Evolutionary conservation across 2,888 invertebrate species (phyloP), one percentile per base, ranked within the genome.

Genomic region (Dryococelus australis): DNA sequence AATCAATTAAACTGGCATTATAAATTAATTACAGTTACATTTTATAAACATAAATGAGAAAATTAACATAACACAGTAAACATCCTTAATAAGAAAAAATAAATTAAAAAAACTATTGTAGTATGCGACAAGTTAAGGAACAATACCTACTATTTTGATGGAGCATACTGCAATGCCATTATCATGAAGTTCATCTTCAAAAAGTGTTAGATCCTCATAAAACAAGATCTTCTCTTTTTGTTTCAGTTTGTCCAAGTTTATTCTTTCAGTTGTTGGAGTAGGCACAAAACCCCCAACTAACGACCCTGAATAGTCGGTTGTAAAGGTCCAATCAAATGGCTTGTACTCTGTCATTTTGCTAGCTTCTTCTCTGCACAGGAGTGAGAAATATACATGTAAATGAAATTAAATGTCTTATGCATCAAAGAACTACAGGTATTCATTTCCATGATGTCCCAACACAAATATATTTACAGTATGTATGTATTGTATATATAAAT

Each of bases 171-270:
- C 97, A 87, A 97, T 96, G 26, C 99, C 99, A 94, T 99, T 98
- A 93, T 99, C 99, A 91, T 99, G 99, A 85, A 99, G 93, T 92
- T 99, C 99, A 94, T 99, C 99, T 93, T 99, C 99, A 93, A 97
- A 99, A 78, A 99, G 93, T 87, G 97, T 96, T 53, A 99, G 93
- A 92, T 99, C 98, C 90, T 98, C 96, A 92, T 98, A 99, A 92
- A 99, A 99, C 6, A 98, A 92, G 87, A 99, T 99, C 91, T 96
- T 96, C 90, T 99, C 99, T 90, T 96, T 96, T 90, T 95, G 94
- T 93, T 97, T 98, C 83, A 99, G 93, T 91, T 97, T 95, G 90
- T 98, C 97, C 90, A 98, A 94, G 92, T 99, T 95, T 87, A 99
- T 97, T 89, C 95, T 93, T 91, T 97, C 96, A 81, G 95, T 94